These are phyloP conservation scores for Epizoanthus ramosus DNA, from an alignment of 92 coral and sea anemone species.

Conservation along the genomic window DNA sequence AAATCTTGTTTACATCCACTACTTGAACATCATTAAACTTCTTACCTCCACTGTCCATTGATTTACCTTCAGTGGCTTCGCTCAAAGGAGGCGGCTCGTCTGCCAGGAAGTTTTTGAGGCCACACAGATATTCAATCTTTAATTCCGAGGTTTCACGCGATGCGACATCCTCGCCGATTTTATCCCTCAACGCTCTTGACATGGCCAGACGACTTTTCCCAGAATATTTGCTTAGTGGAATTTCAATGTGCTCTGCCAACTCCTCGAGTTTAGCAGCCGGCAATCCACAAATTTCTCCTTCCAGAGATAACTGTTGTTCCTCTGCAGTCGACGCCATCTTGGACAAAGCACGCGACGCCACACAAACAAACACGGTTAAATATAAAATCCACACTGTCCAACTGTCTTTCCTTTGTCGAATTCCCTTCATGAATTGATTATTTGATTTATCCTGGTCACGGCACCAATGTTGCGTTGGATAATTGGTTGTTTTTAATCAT, in stretches of 20 bases:
- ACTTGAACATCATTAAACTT: neutral
- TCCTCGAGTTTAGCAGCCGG: neutral
- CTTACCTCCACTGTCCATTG: slow-evolving; percentile 2
- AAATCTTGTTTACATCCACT: slow-evolving; percentile 54
- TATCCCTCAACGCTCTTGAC: neutral
- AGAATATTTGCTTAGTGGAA: slow-evolving; percentile 6
- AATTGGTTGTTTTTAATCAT: too few species aligned
- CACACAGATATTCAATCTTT: neutral
- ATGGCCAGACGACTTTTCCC: neutral
- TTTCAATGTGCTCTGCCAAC: neutral
- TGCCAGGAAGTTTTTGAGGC: slow-evolving; percentile 9
- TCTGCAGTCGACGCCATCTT: slow-evolving; percentile 17
- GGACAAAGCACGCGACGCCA: neutral
- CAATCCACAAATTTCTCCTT: slow-evolving; percentile 4
- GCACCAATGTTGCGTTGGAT: slow-evolving; percentile 10
- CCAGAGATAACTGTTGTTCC: slow-evolving; percentile 11
- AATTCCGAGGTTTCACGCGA: neutral
- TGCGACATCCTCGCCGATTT: slow-evolving; percentile 2
- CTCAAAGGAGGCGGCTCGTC: slow-evolving; percentile 23
- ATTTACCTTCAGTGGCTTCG: neutral
- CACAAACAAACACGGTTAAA: neutral
- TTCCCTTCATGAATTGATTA: too few species aligned
- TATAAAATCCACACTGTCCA: neutral
- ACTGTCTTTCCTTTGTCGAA: neutral
- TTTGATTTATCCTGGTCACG: slow-evolving; percentile 20